Percentiles rank a stretch among this genome's conserved stretches.
phyloP scores from a whole-genome alignment of 2,797 vertebrate genomes.

The Tokudaia tokunoshimensis region DNA sequence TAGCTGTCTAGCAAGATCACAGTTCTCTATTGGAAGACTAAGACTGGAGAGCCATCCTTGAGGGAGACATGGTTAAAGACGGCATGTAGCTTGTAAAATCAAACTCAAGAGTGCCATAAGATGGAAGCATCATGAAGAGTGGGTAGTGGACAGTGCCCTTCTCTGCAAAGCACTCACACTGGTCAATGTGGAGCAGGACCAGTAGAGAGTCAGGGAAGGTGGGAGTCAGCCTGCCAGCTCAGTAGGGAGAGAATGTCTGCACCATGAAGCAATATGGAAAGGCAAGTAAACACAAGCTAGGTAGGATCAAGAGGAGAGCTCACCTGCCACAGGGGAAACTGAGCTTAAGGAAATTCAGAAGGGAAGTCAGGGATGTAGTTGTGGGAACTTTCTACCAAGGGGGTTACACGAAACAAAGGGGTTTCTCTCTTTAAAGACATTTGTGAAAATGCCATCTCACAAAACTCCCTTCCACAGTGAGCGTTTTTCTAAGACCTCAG shows the following conservation, averaged over 20 bases:
- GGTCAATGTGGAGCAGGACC: background rate
- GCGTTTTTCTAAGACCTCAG: background rate
- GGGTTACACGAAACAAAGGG: background rate
- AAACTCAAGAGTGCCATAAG: background rate
- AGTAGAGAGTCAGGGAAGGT: background rate
- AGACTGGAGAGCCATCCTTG: background rate
- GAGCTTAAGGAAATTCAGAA: background rate
- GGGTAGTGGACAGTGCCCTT: background rate
- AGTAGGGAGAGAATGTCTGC: background rate
- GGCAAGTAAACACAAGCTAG: background rate
- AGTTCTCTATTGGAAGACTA: background rate
- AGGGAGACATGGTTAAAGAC: background rate
- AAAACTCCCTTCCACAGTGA: background rate
- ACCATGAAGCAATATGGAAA: background rate
- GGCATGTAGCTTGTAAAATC: background rate
- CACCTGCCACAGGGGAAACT: background rate
- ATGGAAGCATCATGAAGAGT: too few species aligned
- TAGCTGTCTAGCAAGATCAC: background rate
- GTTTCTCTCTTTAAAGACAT: background rate
- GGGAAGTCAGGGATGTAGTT: background rate
- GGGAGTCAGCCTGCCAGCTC: background rate
- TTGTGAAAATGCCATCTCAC: too few species aligned
- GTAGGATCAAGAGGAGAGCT: background rate
- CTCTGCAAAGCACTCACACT: background rate
- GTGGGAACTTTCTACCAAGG: background rate